Evolutionary conservation across 2,113 vertebrate species (phyloP).

Genomic region (Gambusia holbrooki): DNA sequence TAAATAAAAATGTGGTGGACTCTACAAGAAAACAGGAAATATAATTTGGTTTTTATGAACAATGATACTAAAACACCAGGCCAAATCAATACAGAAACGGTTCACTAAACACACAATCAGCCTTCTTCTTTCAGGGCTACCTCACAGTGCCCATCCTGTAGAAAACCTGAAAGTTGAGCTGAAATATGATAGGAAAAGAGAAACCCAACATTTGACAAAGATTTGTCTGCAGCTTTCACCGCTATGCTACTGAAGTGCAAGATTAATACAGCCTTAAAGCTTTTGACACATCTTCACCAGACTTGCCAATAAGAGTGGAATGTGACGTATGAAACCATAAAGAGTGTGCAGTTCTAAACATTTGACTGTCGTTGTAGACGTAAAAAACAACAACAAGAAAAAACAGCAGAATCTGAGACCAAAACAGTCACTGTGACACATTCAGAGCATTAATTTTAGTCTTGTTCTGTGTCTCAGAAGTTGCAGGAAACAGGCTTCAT

Average conservation of each 20-base stretch:
- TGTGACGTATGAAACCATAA: neutral
- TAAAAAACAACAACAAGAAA: neutral
- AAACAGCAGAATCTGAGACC: constrained; percentile 13
- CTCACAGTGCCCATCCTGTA: neutral
- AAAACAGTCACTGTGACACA: constrained; percentile 20
- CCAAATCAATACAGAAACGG: neutral
- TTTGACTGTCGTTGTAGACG: neutral
- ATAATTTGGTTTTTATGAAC: neutral
- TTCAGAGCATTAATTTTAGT: constrained; percentile 53
- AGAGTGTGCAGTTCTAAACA: neutral
- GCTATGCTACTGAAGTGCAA: neutral
- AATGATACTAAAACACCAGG: neutral
- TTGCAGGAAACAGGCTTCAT: constrained; percentile 61
- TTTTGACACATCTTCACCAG: neutral
- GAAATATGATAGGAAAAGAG: neutral
- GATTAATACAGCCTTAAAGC: neutral
- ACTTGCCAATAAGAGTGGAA: neutral
- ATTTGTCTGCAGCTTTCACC: neutral
- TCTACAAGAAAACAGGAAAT: neutral
- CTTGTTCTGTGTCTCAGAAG: constrained; percentile 51
- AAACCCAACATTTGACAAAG: neutral
- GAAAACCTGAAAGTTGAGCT: neutral
- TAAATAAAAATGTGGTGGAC: neutral
- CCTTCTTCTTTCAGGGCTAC: neutral
- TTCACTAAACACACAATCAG: neutral